These are phyloP conservation scores for Aphaenogaster rudis DNA, from an alignment of 1,140 invertebrate species.

Conservation along the genomic window DNA sequence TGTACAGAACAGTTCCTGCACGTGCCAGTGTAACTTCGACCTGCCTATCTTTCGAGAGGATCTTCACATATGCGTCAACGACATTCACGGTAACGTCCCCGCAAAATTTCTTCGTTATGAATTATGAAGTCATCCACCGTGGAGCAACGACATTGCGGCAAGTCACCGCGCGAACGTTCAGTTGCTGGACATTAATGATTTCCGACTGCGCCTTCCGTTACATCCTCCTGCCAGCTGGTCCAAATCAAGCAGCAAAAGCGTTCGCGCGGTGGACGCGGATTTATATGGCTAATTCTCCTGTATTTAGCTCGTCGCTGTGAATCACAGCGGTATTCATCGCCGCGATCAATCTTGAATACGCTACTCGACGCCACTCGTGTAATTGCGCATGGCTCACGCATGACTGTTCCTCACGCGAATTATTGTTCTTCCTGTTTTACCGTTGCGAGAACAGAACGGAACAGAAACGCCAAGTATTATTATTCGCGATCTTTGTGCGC, in stretches of 20 bases:
- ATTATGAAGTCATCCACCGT: constrained; percentile 9
- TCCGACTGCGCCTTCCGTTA: constrained; percentile 26
- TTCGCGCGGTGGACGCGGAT: constrained; percentile 14
- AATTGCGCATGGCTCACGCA: neutral
- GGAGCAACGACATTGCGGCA: neutral
- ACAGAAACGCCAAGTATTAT: neutral
- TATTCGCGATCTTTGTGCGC: neutral
- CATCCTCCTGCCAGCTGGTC: constrained; percentile 39
- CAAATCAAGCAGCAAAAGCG: constrained; percentile 19
- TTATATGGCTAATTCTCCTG: constrained; percentile 28
- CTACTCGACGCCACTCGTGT: neutral
- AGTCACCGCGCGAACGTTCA: constrained; percentile 30
- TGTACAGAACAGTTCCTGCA: constrained; percentile 85
- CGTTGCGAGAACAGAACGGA: neutral
- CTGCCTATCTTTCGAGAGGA: constrained; percentile 91
- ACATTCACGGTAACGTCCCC: constrained; percentile 88
- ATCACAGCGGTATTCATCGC: constrained; percentile 45
- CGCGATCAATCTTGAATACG: constrained; percentile 26
- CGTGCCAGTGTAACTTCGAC: constrained; percentile 89
- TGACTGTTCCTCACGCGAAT: neutral
- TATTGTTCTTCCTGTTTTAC: neutral
- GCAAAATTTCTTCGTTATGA: neutral
- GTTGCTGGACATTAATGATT: constrained; percentile 2
- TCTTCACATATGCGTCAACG: constrained; percentile 90
- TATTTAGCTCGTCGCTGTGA: constrained; percentile 32